These are phyloP conservation scores for Poeciliopsis infans DNA, from an alignment of 2,797 vertebrate species.

Conservation along the genomic window DNA sequence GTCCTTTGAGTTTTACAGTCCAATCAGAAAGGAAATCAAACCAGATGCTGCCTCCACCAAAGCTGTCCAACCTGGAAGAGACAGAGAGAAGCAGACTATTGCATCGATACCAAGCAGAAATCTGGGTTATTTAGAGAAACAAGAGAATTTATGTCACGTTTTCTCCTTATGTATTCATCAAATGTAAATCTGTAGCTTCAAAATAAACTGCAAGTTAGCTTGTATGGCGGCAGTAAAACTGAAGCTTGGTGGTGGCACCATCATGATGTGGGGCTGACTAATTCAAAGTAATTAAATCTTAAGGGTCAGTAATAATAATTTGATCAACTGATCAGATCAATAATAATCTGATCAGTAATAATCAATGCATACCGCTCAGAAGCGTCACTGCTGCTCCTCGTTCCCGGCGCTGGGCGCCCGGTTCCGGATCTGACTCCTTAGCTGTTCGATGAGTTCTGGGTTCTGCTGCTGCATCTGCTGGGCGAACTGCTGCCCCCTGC, in stretches of 20 bases:
- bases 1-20: slow-evolving; percentile 65
- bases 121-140: too few relatives aligned
- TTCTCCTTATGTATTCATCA: too few relatives aligned
- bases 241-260: neutral
- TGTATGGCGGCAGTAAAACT: neutral
- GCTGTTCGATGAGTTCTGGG: slow-evolving; percentile 94
- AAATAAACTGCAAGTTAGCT: too few relatives aligned
- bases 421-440: slow-evolving; percentile 94
- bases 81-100: neutral
- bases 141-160: too few relatives aligned
- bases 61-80: slow-evolving; percentile 43
- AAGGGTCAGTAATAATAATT: neutral
- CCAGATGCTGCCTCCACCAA: slow-evolving; percentile 31
- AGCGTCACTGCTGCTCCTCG: slow-evolving; percentile 88
- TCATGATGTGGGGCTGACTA: neutral
- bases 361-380: slow-evolving; percentile 24
- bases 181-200: too few relatives aligned
- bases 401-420: slow-evolving; percentile 91
- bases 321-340: too few relatives aligned
- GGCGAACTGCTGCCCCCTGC: slow-evolving; percentile 93
- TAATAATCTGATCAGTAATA: neutral
- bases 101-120: neutral
- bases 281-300: neutral
- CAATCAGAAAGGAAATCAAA: slow-evolving; percentile 49
- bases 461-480: slow-evolving; percentile 99